phyloP scores from a whole-genome alignment of 1,140 invertebrate species.

The Sinonovacula constricta region DNA sequence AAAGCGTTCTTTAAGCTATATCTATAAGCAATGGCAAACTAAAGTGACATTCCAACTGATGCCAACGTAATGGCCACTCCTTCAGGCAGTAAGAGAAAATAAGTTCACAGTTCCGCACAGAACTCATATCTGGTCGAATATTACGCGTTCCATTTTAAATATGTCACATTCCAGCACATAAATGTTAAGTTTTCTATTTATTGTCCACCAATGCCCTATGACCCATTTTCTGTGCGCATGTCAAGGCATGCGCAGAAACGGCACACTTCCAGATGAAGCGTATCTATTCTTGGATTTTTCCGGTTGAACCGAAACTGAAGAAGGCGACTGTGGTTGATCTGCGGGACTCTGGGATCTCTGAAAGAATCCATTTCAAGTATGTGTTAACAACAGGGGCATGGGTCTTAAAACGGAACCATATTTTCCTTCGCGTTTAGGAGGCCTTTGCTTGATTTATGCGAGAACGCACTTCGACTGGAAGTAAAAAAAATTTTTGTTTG shows the following conservation, averaged over 20 bases:
- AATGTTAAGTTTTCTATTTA: too few species aligned
- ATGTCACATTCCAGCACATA: too few species aligned
- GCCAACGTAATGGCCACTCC: too few species aligned
- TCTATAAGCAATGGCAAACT: too few species aligned
- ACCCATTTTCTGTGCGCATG: neutral
- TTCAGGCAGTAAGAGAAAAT: too few species aligned
- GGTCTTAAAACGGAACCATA: neutral
- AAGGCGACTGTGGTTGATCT: constrained; percentile 43
- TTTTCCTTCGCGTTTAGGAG: neutral
- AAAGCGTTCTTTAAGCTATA: too few species aligned
- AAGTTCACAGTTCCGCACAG: too few species aligned
- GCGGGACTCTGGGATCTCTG: constrained; percentile 39
- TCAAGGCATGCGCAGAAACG: constrained; percentile 42
- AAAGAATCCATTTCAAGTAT: constrained; percentile 44
- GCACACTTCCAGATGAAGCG: constrained; percentile 28
- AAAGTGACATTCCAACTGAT: too few species aligned
- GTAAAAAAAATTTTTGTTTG: constrained; percentile 24
- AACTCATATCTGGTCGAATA: too few species aligned
- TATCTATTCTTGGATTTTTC: too few species aligned
- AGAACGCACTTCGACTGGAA: constrained; percentile 53
- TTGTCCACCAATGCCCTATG: too few species aligned
- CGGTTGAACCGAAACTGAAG: constrained; percentile 31
- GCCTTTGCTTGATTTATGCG: constrained; percentile 27
- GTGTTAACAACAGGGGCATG: neutral
- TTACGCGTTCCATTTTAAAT: too few species aligned